These are phyloP conservation scores for Theristicus caerulescens DNA, from an alignment of 2,113 vertebrate species.

Conservation along the genomic window DNA sequence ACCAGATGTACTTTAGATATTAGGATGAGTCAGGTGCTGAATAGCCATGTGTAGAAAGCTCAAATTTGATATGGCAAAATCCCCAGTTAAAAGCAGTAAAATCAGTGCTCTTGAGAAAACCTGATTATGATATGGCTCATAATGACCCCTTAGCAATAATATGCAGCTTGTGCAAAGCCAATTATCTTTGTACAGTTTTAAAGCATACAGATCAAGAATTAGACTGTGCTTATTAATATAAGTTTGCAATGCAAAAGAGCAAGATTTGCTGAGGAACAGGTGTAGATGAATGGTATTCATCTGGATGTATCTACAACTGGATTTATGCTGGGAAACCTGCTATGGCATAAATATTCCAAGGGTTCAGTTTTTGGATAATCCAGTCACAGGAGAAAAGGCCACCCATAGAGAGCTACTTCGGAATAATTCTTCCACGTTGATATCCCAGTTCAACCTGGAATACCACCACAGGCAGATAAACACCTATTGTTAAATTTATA, in stretches of 20 bases:
- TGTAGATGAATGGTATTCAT: background rate
- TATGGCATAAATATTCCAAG: background rate
- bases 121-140: background rate
- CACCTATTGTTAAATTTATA: background rate
- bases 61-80: background rate
- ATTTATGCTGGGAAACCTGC: background rate
- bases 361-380: background rate
- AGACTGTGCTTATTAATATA: background rate
- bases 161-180: background rate
- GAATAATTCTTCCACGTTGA: background rate
- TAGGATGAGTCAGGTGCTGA: background rate
- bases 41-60: background rate
- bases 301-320: background rate
- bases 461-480: background rate
- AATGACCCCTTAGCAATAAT: background rate
- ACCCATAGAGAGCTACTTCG: background rate
- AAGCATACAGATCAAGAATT: background rate
- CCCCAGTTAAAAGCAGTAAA: background rate
- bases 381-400: background rate
- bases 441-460: background rate
- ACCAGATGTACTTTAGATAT: background rate
- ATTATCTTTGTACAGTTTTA: background rate
- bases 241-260: background rate
- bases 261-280: background rate
- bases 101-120: background rate